These are phyloP conservation scores for Eupithecia pulchellata DNA, from an alignment of 2,888 invertebrate species.

Conservation along the genomic window DNA sequence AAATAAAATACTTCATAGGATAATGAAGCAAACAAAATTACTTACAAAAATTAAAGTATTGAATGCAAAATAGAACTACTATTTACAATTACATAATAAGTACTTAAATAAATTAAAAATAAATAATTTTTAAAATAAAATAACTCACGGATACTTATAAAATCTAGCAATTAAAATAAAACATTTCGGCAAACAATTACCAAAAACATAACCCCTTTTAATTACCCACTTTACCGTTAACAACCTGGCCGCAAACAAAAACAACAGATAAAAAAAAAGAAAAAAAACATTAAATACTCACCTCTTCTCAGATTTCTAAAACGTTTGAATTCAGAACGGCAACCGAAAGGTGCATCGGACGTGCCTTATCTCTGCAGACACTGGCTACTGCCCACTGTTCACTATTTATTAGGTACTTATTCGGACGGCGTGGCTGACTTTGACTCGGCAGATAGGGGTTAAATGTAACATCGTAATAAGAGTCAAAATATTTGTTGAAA, in stretches of 20 bases:
- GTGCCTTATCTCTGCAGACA: conserved; percentile 61
- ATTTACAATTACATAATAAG: too few relatives aligned
- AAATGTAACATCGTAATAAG: neutral
- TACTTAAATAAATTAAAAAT: too few relatives aligned
- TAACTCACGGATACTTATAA: neutral
- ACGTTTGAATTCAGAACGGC: conserved; percentile 56
- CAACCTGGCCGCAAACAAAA: neutral
- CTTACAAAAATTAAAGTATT: too few relatives aligned
- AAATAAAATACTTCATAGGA: too few relatives aligned
- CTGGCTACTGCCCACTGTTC: conserved; percentile 45
- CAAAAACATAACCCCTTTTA: neutral
- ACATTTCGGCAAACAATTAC: neutral
- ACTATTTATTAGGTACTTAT: conserved; percentile 47
- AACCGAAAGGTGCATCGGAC: conserved; percentile 46
- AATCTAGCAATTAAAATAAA: neutral
- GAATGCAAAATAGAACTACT: too few relatives aligned
- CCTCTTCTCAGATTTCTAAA: conserved; percentile 40
- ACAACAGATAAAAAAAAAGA: conserved; percentile 9
- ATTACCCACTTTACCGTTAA: neutral
- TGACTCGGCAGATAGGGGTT: neutral
- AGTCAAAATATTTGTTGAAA: neutral
- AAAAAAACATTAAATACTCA: conserved; percentile 6
- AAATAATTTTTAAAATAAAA: too few relatives aligned
- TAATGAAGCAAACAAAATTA: too few relatives aligned
- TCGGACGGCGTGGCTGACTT: neutral